A percentile compares a stretch with the other conserved stretches of the same genome.
Conservation (phyloP, 1,140 invertebrate species). For the Diuraphis noxia region DNA sequence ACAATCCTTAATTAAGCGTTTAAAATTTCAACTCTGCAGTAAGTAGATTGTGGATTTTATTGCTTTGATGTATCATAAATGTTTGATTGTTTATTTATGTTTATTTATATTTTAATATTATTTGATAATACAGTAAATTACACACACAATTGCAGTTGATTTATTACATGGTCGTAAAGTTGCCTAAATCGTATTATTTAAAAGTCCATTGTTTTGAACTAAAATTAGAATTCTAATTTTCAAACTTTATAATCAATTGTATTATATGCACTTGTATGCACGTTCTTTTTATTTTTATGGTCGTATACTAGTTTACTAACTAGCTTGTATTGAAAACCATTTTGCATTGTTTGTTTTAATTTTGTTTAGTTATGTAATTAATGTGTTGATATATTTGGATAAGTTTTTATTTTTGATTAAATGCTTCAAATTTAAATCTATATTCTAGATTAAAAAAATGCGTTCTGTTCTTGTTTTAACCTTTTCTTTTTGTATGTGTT, state of each 20-base stretch:
- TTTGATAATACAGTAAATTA: neutral
- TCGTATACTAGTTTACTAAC: neutral
- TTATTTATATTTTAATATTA: neutral
- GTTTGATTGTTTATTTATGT: neutral
- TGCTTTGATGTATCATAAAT: neutral
- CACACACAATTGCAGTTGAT: neutral
- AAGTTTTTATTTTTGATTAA: too few species aligned
- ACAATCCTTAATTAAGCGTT: neutral
- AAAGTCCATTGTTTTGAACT: neutral
- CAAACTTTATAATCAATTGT: too few species aligned
- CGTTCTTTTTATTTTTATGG: neutral
- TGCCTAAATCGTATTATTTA: neutral
- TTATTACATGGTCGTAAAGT: neutral
- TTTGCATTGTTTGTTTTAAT: neutral
- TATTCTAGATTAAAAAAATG: neutral
- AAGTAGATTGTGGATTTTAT: neutral
- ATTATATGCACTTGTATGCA: too few species aligned
- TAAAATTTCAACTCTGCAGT: constrained; percentile 32
- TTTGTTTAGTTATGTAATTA: neutral
- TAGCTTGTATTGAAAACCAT: neutral
- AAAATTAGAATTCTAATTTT: neutral
- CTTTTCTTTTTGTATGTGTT: neutral
- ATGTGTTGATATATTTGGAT: neutral
- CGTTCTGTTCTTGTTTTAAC: too few species aligned
- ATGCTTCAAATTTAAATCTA: neutral